Base-by-base conservation (phyloP, 2,113 vertebrate species). In the Arvicanthis niloticus region DNA sequence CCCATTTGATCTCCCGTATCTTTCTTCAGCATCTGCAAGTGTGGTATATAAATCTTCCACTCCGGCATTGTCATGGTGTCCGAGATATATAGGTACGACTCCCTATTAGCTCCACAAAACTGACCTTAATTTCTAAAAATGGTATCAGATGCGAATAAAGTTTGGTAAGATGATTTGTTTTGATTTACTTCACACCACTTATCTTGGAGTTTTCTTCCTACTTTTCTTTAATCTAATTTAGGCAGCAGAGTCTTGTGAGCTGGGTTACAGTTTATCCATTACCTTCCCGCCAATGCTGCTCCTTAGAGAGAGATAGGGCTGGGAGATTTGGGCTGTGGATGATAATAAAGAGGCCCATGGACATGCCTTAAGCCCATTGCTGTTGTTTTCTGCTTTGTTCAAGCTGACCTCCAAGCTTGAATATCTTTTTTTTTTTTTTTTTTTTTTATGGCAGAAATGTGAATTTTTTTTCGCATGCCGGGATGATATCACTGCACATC, bases 1-100 rank as follows among this genome's bases (percentile, higher is more conserved):
- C 99, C 99, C 99, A 99, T 99, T 99, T 99, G 99, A 99, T 99
- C 99, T 99, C 98, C 97, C 98, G 97, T 99, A 99, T 99, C 99
- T 99, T 98, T 98, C 98, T 98, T 98, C 99, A 98, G 99, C 99
- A 99, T 99, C 99, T 99, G 99, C 98, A 98, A 98, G 99, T 98
- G 97, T 97, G 98, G 98, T 98, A 98, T 99, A 99, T 99, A 99
- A 99, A 99, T 99, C 99, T 99, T 99, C 98, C 98, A 97, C 98
- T 99, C 98, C 98, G 92, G 98, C 98, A 98, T 98, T 99, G 99
- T 99, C 99, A 98, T 98, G 96, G 98, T 98, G 98, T 98, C 98
- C 98, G 98, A 99, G 99, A 99, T 99, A 99, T 99, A 99, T 98
- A 98, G 98, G 98, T 98, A 98, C 98, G 98, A 98, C 98, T 98